Percentiles rank a stretch among this genome's conserved stretches.
Conservation (phyloP, 2,113 vertebrate genomes). For the Nestor notabilis region DNA sequence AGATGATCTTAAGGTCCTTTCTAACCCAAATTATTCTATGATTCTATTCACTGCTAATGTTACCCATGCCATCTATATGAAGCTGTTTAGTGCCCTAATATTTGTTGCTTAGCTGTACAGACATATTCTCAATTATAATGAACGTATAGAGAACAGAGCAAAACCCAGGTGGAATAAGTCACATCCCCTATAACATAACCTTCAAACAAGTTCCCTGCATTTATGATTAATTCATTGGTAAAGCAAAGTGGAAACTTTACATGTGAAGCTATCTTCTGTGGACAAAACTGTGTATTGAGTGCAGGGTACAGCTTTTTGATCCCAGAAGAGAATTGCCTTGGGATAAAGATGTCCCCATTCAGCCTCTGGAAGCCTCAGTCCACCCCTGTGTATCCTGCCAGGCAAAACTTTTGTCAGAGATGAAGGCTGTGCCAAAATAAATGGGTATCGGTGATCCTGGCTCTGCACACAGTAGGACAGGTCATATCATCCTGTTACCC, state of each 20-base stretch:
- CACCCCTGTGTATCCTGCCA: not conserved
- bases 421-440: not conserved
- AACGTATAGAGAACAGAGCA: not conserved
- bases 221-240: not conserved
- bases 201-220: not conserved
- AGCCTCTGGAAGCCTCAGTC: not conserved
- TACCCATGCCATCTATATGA: not conserved
- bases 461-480: not conserved
- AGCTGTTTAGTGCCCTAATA: not conserved
- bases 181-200: not conserved
- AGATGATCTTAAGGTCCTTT: too few species aligned
- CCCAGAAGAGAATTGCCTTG: not conserved
- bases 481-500: not conserved
- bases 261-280: not conserved
- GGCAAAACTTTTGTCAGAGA: not conserved
- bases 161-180: not conserved
- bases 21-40: too few species aligned
- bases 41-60: not conserved
- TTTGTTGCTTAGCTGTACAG: not conserved
- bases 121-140: not conserved
- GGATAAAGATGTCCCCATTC: not conserved
- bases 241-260: not conserved
- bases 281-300: not conserved
- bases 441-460: not conserved
- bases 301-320: not conserved